Evolutionary conservation across 2,113 vertebrate genomes (phyloP).

Genomic region (Pogona vitticeps): DNA sequence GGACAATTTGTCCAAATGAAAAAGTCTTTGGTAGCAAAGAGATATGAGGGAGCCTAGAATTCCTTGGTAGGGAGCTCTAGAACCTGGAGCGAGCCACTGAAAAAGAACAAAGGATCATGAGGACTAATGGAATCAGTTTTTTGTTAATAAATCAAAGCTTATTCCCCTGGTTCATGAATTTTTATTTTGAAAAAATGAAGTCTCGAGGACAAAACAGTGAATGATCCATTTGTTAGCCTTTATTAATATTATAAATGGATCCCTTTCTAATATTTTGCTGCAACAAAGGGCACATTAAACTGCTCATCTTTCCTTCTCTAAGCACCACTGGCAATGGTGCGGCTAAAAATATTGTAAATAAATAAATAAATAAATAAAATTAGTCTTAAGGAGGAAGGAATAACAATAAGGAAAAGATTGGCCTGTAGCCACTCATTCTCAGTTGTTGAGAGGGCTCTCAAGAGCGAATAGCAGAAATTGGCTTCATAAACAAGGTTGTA

Average conservation of each 20-base stretch:
- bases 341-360: too few relatives aligned
- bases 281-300: background rate
- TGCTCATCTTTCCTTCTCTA: background rate
- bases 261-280: background rate
- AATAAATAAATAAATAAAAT: too few relatives aligned
- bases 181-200: background rate
- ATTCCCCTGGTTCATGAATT: background rate
- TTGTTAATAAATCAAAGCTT: background rate
- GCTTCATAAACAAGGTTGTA: too few relatives aligned
- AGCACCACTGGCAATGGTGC: too few relatives aligned
- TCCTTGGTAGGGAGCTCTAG: too few relatives aligned
- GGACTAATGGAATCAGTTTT: background rate
- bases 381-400: background rate
- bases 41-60: too few relatives aligned
- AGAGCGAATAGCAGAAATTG: too few relatives aligned
- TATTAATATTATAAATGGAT: background rate
- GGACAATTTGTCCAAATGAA: too few relatives aligned
- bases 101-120: background rate
- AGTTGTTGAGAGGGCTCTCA: too few relatives aligned
- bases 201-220: background rate
- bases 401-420: background rate
- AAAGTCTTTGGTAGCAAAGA: too few relatives aligned
- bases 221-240: background rate
- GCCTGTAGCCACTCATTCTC: too few relatives aligned
- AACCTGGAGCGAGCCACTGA: too few relatives aligned